phyloP scores from a whole-genome alignment of 2,888 invertebrate species.

The Azorinus chamasolen region DNA sequence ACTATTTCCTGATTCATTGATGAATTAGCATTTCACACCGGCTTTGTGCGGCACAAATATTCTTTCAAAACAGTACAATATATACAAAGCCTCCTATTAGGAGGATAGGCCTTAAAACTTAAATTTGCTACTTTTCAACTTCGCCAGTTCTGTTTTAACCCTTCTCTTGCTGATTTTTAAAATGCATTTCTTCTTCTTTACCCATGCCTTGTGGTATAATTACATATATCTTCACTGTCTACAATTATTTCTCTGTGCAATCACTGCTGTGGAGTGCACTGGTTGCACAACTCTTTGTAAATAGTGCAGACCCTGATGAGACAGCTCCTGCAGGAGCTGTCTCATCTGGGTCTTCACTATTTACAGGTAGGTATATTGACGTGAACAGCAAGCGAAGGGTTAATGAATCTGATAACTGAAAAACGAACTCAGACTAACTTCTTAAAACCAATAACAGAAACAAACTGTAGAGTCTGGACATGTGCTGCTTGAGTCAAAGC shows the following conservation, averaged over 20 bases:
- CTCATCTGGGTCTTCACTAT: too few relatives aligned
- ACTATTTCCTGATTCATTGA: not conserved
- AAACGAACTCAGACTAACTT: conserved; percentile 22
- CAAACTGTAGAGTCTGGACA: conserved; percentile 39
- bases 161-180: too few relatives aligned
- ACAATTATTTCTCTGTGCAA: too few relatives aligned
- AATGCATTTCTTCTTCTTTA: too few relatives aligned
- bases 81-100: conserved; percentile 16
- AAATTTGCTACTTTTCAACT: not conserved
- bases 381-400: too few relatives aligned
- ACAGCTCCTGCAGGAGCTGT: too few relatives aligned
- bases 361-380: too few relatives aligned
- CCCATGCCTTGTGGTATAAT: too few relatives aligned
- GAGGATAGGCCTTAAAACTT: conserved; percentile 12
- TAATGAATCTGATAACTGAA: conserved; percentile 20
- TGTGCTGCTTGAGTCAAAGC: conserved; percentile 39
- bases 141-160: conserved; percentile 18
- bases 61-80: conserved; percentile 3
- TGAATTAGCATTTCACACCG: not conserved
- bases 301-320: too few relatives aligned
- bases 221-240: too few relatives aligned
- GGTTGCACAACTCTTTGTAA: too few relatives aligned
- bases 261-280: too few relatives aligned
- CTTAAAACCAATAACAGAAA: conserved; percentile 11
- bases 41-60: conserved; percentile 21